Percentiles rank a stretch among this genome's conserved stretches.
phyloP scores from a whole-genome alignment of 2,113 vertebrate species.

The Halichoerus grypus region DNA sequence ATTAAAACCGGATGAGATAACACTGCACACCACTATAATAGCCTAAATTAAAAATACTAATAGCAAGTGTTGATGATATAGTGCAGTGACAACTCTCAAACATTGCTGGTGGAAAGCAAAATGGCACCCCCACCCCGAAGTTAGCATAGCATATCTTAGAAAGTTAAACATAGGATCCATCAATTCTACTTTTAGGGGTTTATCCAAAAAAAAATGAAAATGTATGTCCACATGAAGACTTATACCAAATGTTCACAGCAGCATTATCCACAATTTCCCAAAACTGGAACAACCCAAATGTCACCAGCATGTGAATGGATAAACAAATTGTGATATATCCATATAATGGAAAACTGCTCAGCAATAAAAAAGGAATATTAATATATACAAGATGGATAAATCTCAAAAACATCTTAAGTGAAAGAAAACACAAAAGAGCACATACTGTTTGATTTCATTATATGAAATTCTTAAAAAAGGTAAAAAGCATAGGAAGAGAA shows the following conservation, averaged over 20 bases:
- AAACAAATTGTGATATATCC: not conserved
- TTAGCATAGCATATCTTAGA: not conserved
- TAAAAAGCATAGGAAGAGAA: not conserved
- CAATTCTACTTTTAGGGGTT: not conserved
- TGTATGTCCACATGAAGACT: not conserved
- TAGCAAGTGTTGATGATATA: not conserved
- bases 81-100: not conserved
- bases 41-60: not conserved
- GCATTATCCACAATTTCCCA: not conserved
- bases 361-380: not conserved
- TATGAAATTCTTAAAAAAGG: not conserved
- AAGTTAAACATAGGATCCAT: not conserved
- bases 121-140: not conserved
- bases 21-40: not conserved
- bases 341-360: not conserved
- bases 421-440: not conserved
- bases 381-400: not conserved
- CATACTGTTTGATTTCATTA: not conserved
- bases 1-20: not conserved
- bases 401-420: not conserved
- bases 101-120: not conserved
- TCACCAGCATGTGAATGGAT: not conserved
- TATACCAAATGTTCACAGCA: not conserved
- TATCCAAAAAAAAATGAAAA: conserved; percentile 1
- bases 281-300: not conserved